phyloP scores from a whole-genome alignment of 2,113 vertebrate species.

The Bos indicus region DNA sequence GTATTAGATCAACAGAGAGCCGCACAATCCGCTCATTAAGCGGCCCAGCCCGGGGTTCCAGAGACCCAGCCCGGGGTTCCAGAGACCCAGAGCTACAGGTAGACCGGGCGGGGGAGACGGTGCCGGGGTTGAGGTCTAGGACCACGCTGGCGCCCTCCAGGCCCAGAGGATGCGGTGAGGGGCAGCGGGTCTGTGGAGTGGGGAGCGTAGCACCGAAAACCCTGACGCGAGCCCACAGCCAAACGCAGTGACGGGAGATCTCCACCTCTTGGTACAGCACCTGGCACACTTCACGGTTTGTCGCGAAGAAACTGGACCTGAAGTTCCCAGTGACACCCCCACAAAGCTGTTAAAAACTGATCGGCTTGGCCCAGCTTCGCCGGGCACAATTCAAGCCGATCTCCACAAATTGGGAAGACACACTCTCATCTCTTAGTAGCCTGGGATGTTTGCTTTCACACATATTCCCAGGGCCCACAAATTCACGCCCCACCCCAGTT shows the following conservation, averaged over 20 bases:
- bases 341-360: not conserved
- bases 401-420: not conserved
- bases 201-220: not conserved
- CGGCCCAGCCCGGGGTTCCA: slow-evolving; percentile 17
- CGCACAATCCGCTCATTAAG: slow-evolving; percentile 80
- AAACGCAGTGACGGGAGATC: not conserved
- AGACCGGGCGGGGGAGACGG: not conserved
- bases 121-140: not conserved
- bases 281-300: not conserved
- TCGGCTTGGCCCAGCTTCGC: not conserved
- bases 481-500: not conserved
- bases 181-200: not conserved
- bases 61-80: not conserved
- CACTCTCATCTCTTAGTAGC: not conserved
- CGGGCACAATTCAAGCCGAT: not conserved
- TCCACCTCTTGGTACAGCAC: not conserved
- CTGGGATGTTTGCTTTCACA: not conserved
- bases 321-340: not conserved
- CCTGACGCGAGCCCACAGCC: not conserved
- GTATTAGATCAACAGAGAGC: slow-evolving; percentile 89
- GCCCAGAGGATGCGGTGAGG: not conserved
- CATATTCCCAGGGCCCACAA: not conserved
- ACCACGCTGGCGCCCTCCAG: not conserved
- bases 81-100: not conserved
- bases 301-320: not conserved